A percentile compares a stretch with the other conserved stretches of the same genome.
Conservation (phyloP, 2,888 invertebrate genomes). For the Deroplatys truncata region DNA sequence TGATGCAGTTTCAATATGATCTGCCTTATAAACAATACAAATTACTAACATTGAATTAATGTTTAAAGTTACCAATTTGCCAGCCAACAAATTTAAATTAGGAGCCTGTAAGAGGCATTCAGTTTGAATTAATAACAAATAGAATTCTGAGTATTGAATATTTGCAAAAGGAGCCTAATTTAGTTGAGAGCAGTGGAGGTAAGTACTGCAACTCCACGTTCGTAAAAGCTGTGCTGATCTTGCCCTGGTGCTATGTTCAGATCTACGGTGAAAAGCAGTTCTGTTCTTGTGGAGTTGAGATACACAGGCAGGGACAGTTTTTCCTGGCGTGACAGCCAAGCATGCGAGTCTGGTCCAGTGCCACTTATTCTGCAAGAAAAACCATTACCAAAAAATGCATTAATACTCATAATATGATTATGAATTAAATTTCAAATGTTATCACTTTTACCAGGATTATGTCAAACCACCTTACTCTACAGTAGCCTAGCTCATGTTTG, state of each 20-base stretch:
- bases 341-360: neutral
- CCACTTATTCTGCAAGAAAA: neutral
- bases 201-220: slow-evolving; percentile 94
- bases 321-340: slow-evolving; percentile 44
- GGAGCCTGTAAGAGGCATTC: neutral
- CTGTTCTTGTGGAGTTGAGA: slow-evolving; percentile 91
- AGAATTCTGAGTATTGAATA: neutral
- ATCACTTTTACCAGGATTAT: too few species aligned
- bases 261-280: slow-evolving; percentile 92
- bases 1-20: neutral
- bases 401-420: too few species aligned
- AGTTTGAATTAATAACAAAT: neutral
- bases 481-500: too few species aligned
- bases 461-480: too few species aligned
- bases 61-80: neutral
- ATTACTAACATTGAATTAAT: neutral
- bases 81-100: neutral
- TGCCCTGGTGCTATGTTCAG: slow-evolving; percentile 87
- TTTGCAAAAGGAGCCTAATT: neutral
- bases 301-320: slow-evolving; percentile 93
- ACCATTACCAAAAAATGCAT: neutral
- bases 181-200: slow-evolving; percentile 88
- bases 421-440: too few species aligned
- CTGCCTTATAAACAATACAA: neutral
- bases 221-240: slow-evolving; percentile 95